These are phyloP conservation scores for Drosophila imparisetae DNA, from an alignment of 2,888 invertebrate genomes.

Conservation along the genomic window DNA sequence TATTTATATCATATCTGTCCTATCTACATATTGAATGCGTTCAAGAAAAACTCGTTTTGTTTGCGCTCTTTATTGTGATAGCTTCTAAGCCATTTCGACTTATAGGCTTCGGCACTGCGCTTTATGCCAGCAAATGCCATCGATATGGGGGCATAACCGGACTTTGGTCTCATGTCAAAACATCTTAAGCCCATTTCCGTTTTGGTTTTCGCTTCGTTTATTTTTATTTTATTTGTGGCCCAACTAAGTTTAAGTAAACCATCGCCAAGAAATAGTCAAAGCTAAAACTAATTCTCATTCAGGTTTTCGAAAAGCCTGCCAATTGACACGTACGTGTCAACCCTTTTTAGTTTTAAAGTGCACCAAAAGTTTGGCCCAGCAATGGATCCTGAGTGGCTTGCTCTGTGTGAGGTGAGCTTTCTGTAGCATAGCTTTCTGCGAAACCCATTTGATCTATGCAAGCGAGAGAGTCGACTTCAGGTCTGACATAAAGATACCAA, in stretches of 20 bases:
- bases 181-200: slow-evolving; percentile 38
- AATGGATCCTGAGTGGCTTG: neutral
- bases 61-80: slow-evolving; percentile 20
- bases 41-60: slow-evolving; percentile 30
- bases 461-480: slow-evolving; percentile 1
- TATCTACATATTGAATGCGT: slow-evolving; percentile 18
- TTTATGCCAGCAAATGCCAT: slow-evolving; percentile 49
- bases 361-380: slow-evolving; percentile 5
- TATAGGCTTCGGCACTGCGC: slow-evolving; percentile 45
- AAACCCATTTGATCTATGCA: neutral
- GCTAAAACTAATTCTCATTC: slow-evolving; percentile 15
- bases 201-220: slow-evolving; percentile 16
- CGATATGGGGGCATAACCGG: slow-evolving; percentile 62
- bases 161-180: slow-evolving; percentile 54
- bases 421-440: slow-evolving; percentile 55
- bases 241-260: slow-evolving; percentile 52
- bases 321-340: neutral
- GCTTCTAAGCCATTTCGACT: slow-evolving; percentile 46
- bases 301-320: slow-evolving; percentile 30
- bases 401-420: slow-evolving; percentile 11
- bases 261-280: slow-evolving; percentile 13
- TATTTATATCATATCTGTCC: neutral
- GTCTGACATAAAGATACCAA: neutral
- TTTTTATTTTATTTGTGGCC: slow-evolving; percentile 1
- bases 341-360: no score